Conservation (phyloP, 2,797 vertebrate species). For the Adelosebastes latens region DNA sequence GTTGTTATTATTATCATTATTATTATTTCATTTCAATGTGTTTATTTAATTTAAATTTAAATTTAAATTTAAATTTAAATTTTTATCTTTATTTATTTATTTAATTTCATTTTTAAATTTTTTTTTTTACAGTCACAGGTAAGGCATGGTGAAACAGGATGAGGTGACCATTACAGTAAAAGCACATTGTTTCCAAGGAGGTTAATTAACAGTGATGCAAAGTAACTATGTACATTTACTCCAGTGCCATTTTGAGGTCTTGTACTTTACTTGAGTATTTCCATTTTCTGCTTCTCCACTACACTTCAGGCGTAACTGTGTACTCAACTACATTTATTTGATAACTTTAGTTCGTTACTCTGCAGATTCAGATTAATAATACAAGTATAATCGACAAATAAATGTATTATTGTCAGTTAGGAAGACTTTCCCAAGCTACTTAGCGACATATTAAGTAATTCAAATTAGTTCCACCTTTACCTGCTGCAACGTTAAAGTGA, state of each 20-base stretch:
- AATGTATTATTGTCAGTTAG: background rate
- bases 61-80: too few species aligned
- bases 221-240: background rate
- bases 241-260: background rate
- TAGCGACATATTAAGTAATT: too few species aligned
- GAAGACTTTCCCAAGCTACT: background rate
- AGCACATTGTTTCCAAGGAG: background rate
- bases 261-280: background rate
- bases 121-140: background rate
- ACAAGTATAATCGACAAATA: background rate
- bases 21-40: too few species aligned
- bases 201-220: background rate
- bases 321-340: background rate
- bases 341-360: background rate
- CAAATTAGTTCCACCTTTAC: too few species aligned
- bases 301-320: background rate
- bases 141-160: background rate
- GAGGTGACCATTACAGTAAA: background rate
- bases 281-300: background rate
- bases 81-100: background rate
- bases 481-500: background rate
- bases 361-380: background rate
- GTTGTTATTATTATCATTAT: too few species aligned
- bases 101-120: rapidly evolving
- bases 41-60: background rate